Base-by-base conservation (phyloP, 2,888 invertebrate species). In the Exocentrus adspersus region DNA sequence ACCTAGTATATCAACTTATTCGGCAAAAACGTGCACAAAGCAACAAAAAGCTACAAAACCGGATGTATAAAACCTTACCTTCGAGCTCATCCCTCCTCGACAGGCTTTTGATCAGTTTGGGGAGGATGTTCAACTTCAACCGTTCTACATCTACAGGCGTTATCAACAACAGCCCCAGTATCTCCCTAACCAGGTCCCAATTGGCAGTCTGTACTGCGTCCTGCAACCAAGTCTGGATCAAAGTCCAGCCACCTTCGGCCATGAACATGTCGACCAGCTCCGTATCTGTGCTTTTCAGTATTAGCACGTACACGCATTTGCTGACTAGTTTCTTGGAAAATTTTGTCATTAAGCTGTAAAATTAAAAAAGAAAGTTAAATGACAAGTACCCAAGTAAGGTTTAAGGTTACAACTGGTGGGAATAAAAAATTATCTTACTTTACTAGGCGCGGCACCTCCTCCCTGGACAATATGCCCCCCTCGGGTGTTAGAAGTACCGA, bases 261-360 rank as follows among this genome's bases (percentile, higher is more conserved):
- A 97, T 93, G 81, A 97, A 96, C 87, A 92, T 89, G 65, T 92
- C 92, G 57, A 97, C 85, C 65, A 96, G 85, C 68, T 92, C 91
- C 4, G 90, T 89, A 79, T 92, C 90, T 9, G 97, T 95, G 67
- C 91, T 91, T 82, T 93, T 93, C 63, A 97, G 84, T 77, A 97
- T 96, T 81, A 96, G 93, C 75, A 96, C 90, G 79, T 97, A 97
- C 77, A 97, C 93, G 85, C 97, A 97, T 86, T 95, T 95, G 74
- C 95, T 95, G 58, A 97, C 97, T 72, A 97, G 86, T 83, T 97
- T 97, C 82, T 93, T 95, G 1, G 96, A 96, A 85, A 93, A 95
- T 82, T 96, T 95, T 48, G 92, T 93, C 97, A 97, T 97, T 79
- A 97, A 88, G 81, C 95, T 96, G 86, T 74, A 71, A 72, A 16